Percentiles rank a stretch among this genome's conserved stretches.
phyloP scores from a whole-genome alignment of 2,888 invertebrate genomes.

The Oscheius sp. region DNA sequence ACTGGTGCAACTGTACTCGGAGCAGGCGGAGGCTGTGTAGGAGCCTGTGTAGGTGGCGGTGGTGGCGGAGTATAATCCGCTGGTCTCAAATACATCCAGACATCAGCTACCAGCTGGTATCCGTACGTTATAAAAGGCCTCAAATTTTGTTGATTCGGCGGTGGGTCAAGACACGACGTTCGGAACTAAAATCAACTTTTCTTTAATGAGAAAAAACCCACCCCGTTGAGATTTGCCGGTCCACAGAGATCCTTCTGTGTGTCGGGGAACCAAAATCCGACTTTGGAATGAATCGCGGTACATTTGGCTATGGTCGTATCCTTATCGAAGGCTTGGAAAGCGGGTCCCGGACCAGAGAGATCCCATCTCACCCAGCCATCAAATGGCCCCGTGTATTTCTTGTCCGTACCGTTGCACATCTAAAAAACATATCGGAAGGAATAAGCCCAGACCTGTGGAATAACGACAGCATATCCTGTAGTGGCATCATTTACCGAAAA shows the following conservation, averaged over 20 bases:
- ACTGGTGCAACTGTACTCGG: background rate
- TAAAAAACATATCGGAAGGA: background rate
- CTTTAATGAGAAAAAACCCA: constrained; percentile 7
- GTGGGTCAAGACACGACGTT: background rate
- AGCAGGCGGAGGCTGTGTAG: background rate
- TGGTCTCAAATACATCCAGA: constrained; percentile 19
- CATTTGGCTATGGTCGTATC: constrained; percentile 1
- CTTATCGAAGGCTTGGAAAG: constrained; percentile 54
- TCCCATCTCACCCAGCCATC: constrained; percentile 66
- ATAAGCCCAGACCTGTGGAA: background rate
- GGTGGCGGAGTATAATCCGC: background rate
- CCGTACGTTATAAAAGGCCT: background rate
- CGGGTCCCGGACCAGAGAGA: constrained; percentile 51
- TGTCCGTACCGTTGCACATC: constrained; percentile 58
- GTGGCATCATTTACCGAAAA: constrained; percentile 29
- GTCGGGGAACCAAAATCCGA: constrained; percentile 62
- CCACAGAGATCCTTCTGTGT: constrained; percentile 45
- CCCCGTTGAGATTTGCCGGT: constrained; percentile 62
- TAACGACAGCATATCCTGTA: constrained; percentile 1
- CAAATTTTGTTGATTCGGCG: constrained; percentile 4
- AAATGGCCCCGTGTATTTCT: constrained; percentile 43
- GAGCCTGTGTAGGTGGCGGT: background rate
- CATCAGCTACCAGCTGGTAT: background rate
- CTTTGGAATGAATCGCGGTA: constrained; percentile 45
- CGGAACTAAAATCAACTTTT: background rate